These are phyloP conservation scores for Tribolium freemani DNA, from an alignment of 2,888 invertebrate species.

Conservation along the genomic window DNA sequence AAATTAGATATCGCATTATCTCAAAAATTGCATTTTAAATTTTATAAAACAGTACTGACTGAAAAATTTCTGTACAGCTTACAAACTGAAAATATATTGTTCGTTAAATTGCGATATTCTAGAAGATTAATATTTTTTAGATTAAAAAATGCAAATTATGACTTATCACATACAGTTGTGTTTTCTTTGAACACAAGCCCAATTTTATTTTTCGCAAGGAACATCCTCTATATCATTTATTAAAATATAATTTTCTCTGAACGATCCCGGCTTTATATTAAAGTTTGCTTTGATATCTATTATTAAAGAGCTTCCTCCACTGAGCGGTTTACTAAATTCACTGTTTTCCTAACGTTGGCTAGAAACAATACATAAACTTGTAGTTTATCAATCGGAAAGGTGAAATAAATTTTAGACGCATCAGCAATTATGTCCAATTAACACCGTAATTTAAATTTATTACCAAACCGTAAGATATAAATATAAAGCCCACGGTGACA, in stretches of 20 bases:
- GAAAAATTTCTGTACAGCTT: too few relatives aligned
- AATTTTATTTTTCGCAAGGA: too few relatives aligned
- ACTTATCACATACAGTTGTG: too few relatives aligned
- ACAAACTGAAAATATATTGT: too few relatives aligned
- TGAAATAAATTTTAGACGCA: neutral
- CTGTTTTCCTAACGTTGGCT: neutral
- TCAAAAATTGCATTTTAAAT: too few relatives aligned
- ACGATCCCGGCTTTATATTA: neutral
- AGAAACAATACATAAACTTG: constrained; percentile 4
- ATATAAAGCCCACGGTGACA: constrained; percentile 16
- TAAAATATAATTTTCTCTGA: neutral
- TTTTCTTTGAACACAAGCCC: too few relatives aligned
- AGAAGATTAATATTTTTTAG: too few relatives aligned
- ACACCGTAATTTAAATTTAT: constrained; percentile 23
- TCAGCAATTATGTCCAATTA: constrained; percentile 19
- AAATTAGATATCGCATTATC: too few relatives aligned
- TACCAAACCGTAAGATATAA: constrained; percentile 7
- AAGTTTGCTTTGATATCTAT: constrained; percentile 1
- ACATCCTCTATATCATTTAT: neutral
- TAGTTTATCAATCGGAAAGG: neutral
- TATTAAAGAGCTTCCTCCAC: neutral
- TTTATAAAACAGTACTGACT: too few relatives aligned
- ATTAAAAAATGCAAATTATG: too few relatives aligned
- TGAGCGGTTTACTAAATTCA: neutral
- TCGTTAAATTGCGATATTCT: too few relatives aligned